These are phyloP conservation scores for Diarsia mendica DNA, from an alignment of 2,888 invertebrate species.

Conservation along the genomic window DNA sequence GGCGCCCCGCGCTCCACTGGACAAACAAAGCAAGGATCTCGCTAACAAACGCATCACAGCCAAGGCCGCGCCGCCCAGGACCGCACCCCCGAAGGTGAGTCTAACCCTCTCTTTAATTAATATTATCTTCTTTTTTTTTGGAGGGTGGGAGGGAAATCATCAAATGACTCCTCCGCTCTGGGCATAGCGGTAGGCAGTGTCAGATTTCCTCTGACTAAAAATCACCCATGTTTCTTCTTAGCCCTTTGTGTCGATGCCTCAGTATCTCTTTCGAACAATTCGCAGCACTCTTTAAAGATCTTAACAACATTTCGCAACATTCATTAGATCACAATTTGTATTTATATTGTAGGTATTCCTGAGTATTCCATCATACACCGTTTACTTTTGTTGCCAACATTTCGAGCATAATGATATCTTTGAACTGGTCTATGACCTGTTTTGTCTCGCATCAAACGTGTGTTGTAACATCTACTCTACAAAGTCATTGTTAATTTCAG, in stretches of 20 bases:
- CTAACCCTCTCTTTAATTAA: background rate
- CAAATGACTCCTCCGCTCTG: too few species aligned
- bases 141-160: too few species aligned
- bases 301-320: background rate
- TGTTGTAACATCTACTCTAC: background rate
- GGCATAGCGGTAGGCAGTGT: too few species aligned
- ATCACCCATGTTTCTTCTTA: too few species aligned
- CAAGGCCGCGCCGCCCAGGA: constrained; percentile 85
- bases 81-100: constrained; percentile 81
- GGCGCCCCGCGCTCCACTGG: constrained; percentile 75
- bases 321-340: background rate
- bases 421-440: background rate
- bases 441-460: background rate
- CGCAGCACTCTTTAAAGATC: background rate
- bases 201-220: too few species aligned
- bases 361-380: background rate
- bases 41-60: constrained; percentile 92
- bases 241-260: too few species aligned
- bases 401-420: background rate
- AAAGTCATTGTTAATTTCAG: constrained; percentile 63
- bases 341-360: background rate
- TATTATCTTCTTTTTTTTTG: too few species aligned
- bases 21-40: constrained; percentile 92
- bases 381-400: background rate
- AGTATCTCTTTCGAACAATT: too few species aligned